phyloP scores from a whole-genome alignment of 2,797 vertebrate species.

The Tauraco hartlaubi region DNA sequence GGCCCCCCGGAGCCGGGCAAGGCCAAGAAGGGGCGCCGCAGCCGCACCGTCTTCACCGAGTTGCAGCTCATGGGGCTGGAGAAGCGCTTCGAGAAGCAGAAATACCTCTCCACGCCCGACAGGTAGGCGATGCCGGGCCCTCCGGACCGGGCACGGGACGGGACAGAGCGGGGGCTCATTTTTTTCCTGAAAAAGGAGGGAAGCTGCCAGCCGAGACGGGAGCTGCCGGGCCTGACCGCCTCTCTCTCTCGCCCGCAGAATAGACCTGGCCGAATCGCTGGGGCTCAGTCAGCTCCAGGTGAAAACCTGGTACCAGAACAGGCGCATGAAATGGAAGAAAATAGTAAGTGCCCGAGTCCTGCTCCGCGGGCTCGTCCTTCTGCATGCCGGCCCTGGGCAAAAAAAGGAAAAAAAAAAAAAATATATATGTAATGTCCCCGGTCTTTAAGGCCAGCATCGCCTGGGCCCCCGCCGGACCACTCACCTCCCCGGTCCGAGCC shows the following conservation, averaged over 20 bases:
- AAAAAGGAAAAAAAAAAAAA: not conserved
- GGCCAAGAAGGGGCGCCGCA: conserved; percentile 94
- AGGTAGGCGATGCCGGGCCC: conserved; percentile 81
- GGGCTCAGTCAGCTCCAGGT: conserved; percentile 98
- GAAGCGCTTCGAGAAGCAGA: conserved; percentile 99
- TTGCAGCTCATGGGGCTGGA: conserved; percentile 98
- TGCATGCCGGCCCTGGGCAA: not conserved
- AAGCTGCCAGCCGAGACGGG: not conserved
- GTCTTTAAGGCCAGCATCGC: not conserved
- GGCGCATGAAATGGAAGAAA: conserved; percentile 99
- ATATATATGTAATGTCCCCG: too few relatives aligned
- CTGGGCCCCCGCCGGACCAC: too few relatives aligned
- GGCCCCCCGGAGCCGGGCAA: conserved; percentile 85
- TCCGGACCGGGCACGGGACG: not conserved
- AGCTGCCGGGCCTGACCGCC: not conserved
- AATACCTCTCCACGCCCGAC: conserved; percentile 97
- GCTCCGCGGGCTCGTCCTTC: not conserved
- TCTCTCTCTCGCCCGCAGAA: conserved; percentile 81
- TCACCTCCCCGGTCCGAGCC: not conserved
- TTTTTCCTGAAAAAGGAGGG: not conserved
- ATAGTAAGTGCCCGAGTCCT: conserved; percentile 87
- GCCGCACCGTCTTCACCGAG: conserved; percentile 97
- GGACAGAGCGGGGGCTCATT: accelerated
- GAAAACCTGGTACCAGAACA: conserved; percentile 99
- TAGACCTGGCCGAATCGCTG: conserved; percentile 97